phyloP scores from a whole-genome alignment of 2,113 vertebrate genomes.

The Boleophthalmus pectinirostris region DNA sequence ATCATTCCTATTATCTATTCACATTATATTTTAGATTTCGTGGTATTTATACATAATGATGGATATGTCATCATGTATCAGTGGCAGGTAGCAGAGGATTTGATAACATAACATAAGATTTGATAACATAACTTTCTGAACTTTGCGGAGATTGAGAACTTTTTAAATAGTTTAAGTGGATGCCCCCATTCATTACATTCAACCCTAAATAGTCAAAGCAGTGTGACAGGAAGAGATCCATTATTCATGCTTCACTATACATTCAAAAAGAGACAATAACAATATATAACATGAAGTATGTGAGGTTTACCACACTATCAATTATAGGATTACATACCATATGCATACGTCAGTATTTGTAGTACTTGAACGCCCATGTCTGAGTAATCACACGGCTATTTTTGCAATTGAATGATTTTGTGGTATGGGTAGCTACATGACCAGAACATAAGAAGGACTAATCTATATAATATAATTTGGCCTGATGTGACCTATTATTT shows the following conservation, averaged over 20 bases:
- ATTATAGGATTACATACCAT: background rate
- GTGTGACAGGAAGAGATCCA: constrained; percentile 25
- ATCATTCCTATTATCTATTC: constrained; percentile 29
- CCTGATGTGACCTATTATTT: background rate
- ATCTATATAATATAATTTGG: background rate
- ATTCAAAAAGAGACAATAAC: constrained; percentile 2
- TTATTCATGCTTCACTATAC: constrained; percentile 27
- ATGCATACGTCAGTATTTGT: background rate
- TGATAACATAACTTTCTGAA: background rate
- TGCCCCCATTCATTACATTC: constrained; percentile 16
- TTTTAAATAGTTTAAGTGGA: constrained; percentile 38
- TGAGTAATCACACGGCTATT: background rate
- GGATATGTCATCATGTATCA: constrained; percentile 9
- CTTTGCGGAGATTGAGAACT: constrained; percentile 32
- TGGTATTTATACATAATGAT: constrained; percentile 13
- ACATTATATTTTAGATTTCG: background rate
- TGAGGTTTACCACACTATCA: background rate
- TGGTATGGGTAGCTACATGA: background rate
- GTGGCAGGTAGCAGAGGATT: background rate
- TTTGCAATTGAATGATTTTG: background rate
- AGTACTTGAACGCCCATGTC: background rate
- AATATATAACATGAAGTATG: background rate
- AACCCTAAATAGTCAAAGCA: constrained; percentile 42
- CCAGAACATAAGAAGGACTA: no score
- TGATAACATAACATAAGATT: background rate